Conservation (phyloP, 2,888 invertebrate species). For the Rugalucina vietnamica region DNA sequence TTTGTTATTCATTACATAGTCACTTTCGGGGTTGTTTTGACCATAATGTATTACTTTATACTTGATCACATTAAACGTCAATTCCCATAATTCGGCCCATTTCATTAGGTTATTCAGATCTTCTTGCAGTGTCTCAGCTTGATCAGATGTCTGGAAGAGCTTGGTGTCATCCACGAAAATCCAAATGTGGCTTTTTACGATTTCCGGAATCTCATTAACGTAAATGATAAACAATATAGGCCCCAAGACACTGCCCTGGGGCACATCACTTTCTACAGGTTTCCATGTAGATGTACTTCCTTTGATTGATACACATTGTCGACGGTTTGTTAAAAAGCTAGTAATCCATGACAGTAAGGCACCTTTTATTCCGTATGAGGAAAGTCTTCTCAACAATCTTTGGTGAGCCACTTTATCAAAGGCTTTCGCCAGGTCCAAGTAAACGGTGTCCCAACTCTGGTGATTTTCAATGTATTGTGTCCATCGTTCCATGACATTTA, state of each 20-base stretch:
- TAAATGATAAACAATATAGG: background rate
- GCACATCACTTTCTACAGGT: background rate
- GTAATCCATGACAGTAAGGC: background rate
- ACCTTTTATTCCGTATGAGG: background rate
- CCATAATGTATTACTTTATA: background rate
- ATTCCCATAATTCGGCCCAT: background rate
- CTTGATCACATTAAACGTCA: background rate
- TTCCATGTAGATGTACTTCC: background rate
- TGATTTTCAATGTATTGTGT: constrained; percentile 20
- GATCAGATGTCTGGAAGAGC: background rate
- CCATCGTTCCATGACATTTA: constrained; percentile 30
- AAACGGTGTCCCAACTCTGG: constrained; percentile 1
- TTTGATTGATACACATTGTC: background rate
- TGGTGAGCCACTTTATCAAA: constrained; percentile 27
- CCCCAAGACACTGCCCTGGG: constrained; percentile 19
- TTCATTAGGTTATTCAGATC: background rate
- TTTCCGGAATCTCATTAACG: background rate
- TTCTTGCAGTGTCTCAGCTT: background rate
- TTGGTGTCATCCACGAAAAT: background rate
- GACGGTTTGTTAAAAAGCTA: background rate
- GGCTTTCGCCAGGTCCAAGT: constrained; percentile 34
- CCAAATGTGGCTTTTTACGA: background rate
- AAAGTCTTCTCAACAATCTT: constrained; percentile 8
- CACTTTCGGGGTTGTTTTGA: background rate
- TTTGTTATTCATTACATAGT: constrained; percentile 17